Evolutionary conservation across 2,113 vertebrate genomes (phyloP).

Genomic region (Atractosteus spatula): DNA sequence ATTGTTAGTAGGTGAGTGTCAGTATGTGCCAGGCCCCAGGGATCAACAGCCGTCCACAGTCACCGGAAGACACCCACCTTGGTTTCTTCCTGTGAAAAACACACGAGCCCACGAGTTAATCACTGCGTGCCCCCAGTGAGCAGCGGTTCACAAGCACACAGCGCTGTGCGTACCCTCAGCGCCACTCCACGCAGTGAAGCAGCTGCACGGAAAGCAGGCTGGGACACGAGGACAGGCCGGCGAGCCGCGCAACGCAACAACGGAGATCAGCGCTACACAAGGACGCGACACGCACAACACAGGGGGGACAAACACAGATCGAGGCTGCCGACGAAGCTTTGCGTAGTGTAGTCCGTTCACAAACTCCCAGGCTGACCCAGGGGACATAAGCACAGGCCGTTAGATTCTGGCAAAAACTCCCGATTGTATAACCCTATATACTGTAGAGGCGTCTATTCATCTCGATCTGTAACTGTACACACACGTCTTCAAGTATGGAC

Average conservation of each 20-base stretch:
- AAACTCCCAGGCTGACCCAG: too few relatives aligned
- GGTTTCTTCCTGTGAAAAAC: slow-evolving; percentile 73
- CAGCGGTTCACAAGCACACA: slow-evolving; percentile 28
- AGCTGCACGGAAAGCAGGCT: slow-evolving; percentile 16
- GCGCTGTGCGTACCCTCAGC: background rate
- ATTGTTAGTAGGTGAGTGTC: background rate
- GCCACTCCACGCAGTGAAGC: slow-evolving; percentile 9
- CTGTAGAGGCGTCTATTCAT: too few relatives aligned
- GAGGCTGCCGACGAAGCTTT: too few relatives aligned
- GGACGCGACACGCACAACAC: slow-evolving; percentile 28
- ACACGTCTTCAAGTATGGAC: too few relatives aligned
- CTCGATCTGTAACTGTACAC: too few relatives aligned
- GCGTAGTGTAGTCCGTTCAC: too few relatives aligned
- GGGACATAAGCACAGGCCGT: too few relatives aligned
- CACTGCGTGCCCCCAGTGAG: too few relatives aligned
- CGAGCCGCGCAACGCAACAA: background rate
- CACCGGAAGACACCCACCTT: slow-evolving; percentile 69
- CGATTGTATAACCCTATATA: too few relatives aligned
- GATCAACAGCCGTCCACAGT: slow-evolving; percentile 60
- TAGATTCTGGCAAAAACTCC: too few relatives aligned
- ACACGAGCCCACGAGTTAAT: slow-evolving; percentile 64
- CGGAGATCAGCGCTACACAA: slow-evolving; percentile 16
- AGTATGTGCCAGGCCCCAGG: slow-evolving; percentile 21
- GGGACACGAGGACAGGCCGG: slow-evolving; percentile 20
- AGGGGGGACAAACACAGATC: background rate